These are phyloP conservation scores for Carassius gibelio DNA, from an alignment of 2,113 vertebrate species.

Conservation along the genomic window DNA sequence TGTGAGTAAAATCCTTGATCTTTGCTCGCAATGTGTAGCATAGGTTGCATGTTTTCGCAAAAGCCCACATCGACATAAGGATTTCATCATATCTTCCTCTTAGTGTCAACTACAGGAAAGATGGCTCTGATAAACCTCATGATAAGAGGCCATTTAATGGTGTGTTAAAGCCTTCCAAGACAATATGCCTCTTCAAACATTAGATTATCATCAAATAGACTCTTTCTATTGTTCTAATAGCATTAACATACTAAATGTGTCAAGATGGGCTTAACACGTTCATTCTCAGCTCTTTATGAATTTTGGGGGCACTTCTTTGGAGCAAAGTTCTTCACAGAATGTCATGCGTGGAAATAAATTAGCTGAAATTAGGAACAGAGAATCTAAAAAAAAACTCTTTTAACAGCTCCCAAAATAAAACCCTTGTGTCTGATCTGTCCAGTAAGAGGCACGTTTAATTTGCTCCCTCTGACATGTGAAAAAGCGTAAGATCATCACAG, in stretches of 20 bases:
- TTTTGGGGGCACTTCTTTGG: neutral
- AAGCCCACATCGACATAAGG: neutral
- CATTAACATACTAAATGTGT: neutral
- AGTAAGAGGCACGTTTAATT: slow-evolving; percentile 46
- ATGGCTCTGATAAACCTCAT: neutral
- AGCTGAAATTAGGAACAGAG: slow-evolving; percentile 32
- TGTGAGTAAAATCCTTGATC: slow-evolving; percentile 26
- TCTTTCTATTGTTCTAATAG: neutral
- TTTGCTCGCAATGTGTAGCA: neutral
- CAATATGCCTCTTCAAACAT: neutral
- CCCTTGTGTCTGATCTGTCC: slow-evolving; percentile 32
- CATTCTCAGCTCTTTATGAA: slow-evolving; percentile 4
- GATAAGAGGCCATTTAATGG: slow-evolving; percentile 23
- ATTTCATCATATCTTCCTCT: slow-evolving; percentile 26
- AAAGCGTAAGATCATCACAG: slow-evolving; percentile 55
- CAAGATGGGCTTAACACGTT: slow-evolving; percentile 1
- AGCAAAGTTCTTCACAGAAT: neutral
- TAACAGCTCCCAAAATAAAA: neutral
- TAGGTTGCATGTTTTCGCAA: neutral
- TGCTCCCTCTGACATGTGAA: slow-evolving; percentile 51
- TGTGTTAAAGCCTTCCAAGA: slow-evolving; percentile 17
- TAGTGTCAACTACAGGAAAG: neutral
- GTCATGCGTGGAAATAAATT: neutral
- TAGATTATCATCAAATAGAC: neutral
- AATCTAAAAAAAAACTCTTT: neutral